Percentiles rank a stretch among this genome's conserved stretches.
Evolutionary conservation across 1,140 invertebrate genomes (phyloP).

Genomic region (Samia ricini): DNA sequence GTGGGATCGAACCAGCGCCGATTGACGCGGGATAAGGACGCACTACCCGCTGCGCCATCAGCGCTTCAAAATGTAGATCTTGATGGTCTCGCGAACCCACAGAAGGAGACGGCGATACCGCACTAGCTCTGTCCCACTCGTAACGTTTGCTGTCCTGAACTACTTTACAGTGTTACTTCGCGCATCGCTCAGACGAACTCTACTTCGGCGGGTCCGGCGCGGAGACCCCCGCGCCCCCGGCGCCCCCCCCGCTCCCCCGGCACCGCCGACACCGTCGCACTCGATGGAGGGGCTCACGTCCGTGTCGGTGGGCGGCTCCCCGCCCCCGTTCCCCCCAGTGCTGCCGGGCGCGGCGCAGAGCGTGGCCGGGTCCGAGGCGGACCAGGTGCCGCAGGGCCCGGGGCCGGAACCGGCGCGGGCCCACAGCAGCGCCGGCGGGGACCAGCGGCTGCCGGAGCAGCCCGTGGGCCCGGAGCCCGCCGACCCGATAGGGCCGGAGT

Average conservation of each 20-base stretch:
- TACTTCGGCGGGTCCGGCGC: conserved; percentile 82
- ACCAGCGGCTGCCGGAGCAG: conserved; percentile 46
- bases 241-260: conserved; percentile 20
- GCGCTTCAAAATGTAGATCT: no score
- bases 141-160: no score
- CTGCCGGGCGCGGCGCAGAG: conserved; percentile 16
- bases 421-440: conserved; percentile 63
- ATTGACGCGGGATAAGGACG: no score
- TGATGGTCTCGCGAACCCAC: no score
- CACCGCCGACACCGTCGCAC: conserved; percentile 15
- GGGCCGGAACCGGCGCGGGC: conserved; percentile 17
- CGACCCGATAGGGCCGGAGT: conserved; percentile 15
- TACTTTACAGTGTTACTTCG: conserved; percentile 89
- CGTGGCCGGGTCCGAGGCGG: conserved; percentile 22
- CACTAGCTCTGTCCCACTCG: no score
- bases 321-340: conserved; percentile 17
- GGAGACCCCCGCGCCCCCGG: conserved; percentile 47
- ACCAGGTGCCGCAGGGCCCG: conserved; percentile 41
- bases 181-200: conserved; percentile 85
- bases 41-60: no score
- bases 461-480: conserved; percentile 25
- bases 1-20: no score
- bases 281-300: conserved; percentile 2
- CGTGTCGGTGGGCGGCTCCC: conserved; percentile 6
- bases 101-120: no score